These are phyloP conservation scores for Poicephalus gulielmi DNA, from an alignment of 2,113 vertebrate species.

Conservation along the genomic window DNA sequence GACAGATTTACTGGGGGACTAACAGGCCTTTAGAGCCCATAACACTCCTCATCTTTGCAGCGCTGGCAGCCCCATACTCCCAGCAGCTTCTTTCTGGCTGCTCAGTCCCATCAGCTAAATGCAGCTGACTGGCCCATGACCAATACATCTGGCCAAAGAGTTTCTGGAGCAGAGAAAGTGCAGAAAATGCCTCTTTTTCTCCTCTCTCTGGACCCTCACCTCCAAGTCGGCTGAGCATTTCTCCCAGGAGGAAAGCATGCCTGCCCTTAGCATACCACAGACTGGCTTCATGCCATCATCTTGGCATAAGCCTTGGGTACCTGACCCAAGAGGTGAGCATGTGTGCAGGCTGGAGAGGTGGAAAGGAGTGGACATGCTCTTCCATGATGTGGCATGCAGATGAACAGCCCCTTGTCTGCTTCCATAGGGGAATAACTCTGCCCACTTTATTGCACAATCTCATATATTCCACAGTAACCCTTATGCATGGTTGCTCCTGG, in stretches of 20 bases:
- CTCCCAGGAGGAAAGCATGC: background rate
- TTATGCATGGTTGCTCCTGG: background rate
- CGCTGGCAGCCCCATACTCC: slow-evolving; percentile 10
- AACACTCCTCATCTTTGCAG: background rate
- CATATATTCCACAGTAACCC: background rate
- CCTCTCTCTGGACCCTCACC: background rate
- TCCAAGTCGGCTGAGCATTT: background rate
- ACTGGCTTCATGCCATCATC: background rate
- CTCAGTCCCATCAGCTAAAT: background rate
- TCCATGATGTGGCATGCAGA: background rate
- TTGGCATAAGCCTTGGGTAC: background rate
- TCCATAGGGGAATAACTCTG: background rate
- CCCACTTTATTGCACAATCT: background rate
- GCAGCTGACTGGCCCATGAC: slow-evolving; percentile 55
- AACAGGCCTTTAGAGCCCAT: background rate
- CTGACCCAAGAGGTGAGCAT: background rate
- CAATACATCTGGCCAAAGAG: slow-evolving; percentile 54
- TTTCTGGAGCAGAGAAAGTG: slow-evolving; percentile 33
- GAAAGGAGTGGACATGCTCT: background rate
- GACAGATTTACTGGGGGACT: background rate
- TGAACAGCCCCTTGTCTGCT: background rate
- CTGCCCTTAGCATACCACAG: background rate
- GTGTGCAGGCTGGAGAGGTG: background rate
- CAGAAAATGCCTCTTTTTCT: slow-evolving; percentile 27
- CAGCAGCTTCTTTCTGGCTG: slow-evolving; percentile 36